Conservation (phyloP, 2,113 vertebrate species). For the Tragelaphus strepsiceros region DNA sequence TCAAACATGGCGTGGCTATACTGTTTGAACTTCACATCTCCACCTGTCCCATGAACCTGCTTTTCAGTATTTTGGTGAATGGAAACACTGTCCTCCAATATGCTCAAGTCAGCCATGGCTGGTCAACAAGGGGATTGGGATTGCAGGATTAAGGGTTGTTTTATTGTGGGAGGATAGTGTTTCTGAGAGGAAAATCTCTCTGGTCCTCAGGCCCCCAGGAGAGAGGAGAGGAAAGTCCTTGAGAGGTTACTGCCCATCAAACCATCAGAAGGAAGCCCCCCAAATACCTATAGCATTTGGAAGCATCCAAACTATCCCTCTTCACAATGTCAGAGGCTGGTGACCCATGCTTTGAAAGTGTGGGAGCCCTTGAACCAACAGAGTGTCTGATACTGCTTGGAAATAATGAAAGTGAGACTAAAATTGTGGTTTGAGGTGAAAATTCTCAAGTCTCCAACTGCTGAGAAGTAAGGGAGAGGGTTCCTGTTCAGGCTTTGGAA, state of each 20-base stretch:
- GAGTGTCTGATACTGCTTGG: not conserved
- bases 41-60: not conserved
- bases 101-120: too few species aligned
- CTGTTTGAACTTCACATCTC: not conserved
- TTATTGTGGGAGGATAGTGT: not conserved
- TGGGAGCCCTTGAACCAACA: not conserved
- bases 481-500: not conserved
- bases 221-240: not conserved
- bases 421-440: not conserved
- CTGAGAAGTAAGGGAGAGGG: not conserved
- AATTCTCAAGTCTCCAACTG: not conserved
- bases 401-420: not conserved
- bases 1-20: rapidly evolving
- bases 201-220: too few species aligned
- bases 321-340: not conserved
- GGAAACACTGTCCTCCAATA: not conserved
- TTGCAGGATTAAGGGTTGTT: too few species aligned
- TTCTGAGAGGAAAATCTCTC: not conserved
- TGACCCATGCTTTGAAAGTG: not conserved
- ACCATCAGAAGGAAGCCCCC: not conserved
- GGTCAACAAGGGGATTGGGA: not conserved
- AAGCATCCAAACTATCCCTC: not conserved
- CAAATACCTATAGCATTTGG: not conserved
- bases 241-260: not conserved
- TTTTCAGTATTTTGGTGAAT: not conserved